These are phyloP conservation scores for Tachysurus vachellii DNA, from an alignment of 2,113 vertebrate genomes.

Conservation along the genomic window DNA sequence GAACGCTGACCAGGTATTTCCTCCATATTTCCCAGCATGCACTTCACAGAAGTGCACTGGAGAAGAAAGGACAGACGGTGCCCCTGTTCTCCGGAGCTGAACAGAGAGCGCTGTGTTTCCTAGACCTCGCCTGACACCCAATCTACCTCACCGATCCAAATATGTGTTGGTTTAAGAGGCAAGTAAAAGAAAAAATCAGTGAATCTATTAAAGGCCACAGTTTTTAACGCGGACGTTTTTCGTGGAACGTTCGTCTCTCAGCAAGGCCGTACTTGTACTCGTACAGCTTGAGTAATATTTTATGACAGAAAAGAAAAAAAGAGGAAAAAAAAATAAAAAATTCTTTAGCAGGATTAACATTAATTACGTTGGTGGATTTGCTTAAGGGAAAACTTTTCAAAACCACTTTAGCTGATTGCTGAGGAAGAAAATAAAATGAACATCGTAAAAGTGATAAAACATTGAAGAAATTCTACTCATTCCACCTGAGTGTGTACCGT, in stretches of 20 bases:
- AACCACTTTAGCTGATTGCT: neutral
- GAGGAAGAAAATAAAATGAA: neutral
- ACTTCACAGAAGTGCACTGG: conserved; percentile 52
- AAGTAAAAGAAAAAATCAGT: neutral
- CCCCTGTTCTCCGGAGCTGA: conserved; percentile 63
- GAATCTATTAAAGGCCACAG: conserved; percentile 5
- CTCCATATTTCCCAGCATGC: conserved; percentile 64
- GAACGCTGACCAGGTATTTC: conserved; percentile 52
- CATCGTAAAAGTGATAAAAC: neutral
- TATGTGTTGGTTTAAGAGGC: conserved; percentile 32
- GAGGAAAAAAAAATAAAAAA: neutral
- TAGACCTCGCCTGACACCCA: conserved; percentile 34
- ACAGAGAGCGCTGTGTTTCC: conserved; percentile 68
- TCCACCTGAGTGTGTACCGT: neutral
- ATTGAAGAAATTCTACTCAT: neutral
- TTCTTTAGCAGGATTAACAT: neutral
- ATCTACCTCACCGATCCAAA: conserved; percentile 29
- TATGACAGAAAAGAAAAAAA: neutral
- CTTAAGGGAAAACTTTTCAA: neutral
- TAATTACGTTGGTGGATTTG: neutral
- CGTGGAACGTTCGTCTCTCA: neutral
- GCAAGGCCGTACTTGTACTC: neutral
- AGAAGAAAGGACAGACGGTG: conserved; percentile 68
- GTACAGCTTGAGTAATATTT: neutral
- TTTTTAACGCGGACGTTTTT: neutral